phyloP scores from a whole-genome alignment of 2,888 invertebrate species.

The Dendrolimus houi region DNA sequence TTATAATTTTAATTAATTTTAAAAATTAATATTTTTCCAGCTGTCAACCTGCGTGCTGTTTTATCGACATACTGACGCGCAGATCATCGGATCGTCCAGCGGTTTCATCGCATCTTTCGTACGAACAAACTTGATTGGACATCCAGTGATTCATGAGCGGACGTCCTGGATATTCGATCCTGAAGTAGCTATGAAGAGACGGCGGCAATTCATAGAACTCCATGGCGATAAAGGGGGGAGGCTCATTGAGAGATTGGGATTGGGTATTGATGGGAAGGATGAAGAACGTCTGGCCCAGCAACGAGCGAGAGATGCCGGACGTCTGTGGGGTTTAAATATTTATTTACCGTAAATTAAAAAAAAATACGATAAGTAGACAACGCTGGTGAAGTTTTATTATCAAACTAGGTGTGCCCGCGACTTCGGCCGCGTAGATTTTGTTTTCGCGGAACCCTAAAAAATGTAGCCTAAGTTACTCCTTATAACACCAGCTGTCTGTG shows the following conservation, averaged over 20 bases:
- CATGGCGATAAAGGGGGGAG: conserved; percentile 80
- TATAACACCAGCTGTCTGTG: too few species aligned
- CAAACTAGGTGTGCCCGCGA: too few species aligned
- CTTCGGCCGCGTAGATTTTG: too few species aligned
- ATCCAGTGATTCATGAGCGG: conserved; percentile 76
- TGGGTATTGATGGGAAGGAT: conserved; percentile 79
- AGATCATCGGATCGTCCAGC: conserved; percentile 4
- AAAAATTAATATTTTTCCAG: conserved; percentile 54
- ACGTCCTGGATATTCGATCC: conserved; percentile 81
- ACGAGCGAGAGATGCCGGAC: conserved; percentile 71
- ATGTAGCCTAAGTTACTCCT: too few species aligned
- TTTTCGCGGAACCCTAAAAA: too few species aligned
- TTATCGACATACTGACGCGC: conserved; percentile 23
- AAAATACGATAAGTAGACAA: too few species aligned
- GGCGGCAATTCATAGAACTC: conserved; percentile 75
- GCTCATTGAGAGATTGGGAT: conserved; percentile 79
- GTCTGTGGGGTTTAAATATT: conserved; percentile 70
- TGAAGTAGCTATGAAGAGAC: conserved; percentile 74
- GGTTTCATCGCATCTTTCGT: conserved; percentile 49
- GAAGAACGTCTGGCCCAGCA: conserved; percentile 70
- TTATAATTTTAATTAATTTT: too few species aligned
- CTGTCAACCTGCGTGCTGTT: conserved; percentile 32
- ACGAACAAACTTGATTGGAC: conserved; percentile 75
- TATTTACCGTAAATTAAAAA: conserved; percentile 29
- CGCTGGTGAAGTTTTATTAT: too few species aligned